Conservation (phyloP, 2,797 vertebrate species). For the Calcarius lapponicus region DNA sequence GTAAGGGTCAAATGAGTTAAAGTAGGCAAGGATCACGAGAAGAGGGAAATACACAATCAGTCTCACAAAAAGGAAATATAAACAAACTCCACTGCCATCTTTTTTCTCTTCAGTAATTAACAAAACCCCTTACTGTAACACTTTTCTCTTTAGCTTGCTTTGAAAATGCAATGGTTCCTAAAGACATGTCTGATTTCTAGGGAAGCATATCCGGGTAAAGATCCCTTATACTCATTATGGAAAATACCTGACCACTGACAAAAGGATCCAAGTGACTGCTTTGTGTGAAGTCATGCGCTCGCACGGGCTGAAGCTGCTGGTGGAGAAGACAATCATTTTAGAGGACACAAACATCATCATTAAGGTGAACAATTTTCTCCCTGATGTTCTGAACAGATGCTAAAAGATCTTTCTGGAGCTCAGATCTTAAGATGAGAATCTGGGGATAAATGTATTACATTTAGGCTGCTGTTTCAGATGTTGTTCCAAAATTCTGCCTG, state of each 20-base stretch:
- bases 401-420: not conserved
- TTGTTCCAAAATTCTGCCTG: not conserved
- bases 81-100: not conserved
- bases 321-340: constrained; percentile 76
- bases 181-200: constrained; percentile 49
- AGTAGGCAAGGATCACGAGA: not conserved
- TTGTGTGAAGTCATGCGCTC: constrained; percentile 69
- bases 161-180: not conserved
- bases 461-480: not conserved
- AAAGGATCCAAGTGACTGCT: constrained; percentile 75
- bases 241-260: constrained; percentile 73
- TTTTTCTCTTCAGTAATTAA: not conserved
- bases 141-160: not conserved
- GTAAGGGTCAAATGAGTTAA: not conserved
- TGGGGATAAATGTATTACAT: not conserved
- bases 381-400: not conserved
- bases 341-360: constrained; percentile 73
- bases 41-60: not conserved
- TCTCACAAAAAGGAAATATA: not conserved
- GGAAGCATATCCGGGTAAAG: constrained; percentile 61
- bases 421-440: not conserved
- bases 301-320: constrained; percentile 57
- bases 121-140: not conserved
- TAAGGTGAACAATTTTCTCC: constrained; percentile 59
- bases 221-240: constrained; percentile 73